Evolutionary conservation across 23 tunicate genomes (phyloP), one percentile per base, ranked within the genome.

Genomic region (Ciona savignyi): DNA sequence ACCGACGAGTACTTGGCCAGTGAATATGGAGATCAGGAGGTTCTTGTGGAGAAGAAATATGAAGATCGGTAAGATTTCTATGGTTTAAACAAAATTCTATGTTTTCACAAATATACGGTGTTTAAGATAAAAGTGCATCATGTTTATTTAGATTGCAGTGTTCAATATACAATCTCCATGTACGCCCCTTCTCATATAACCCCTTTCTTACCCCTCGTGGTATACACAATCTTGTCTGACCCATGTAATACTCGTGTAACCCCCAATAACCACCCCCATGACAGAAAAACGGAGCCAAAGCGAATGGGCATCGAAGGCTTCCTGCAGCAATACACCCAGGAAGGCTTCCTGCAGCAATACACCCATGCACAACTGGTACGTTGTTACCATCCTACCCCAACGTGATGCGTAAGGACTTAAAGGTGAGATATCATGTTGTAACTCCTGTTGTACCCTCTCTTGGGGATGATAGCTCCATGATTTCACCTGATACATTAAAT

Each of bases 351-450:
- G 1, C 29, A 74, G 0, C 62, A 81, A 11, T 90, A 90, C 68
- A 51, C 79, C 3, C 21, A 70, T 3, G 70, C 77, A 80, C 1
- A 85, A 84, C 75, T 91, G 97, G 97, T 91, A 91, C 60, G 90
- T 91, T 33, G 97, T 91, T 19, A 68, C 97, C 27, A 62, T 91
- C 27, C 74, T 91, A 1, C 97, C 97, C 97, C 29, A 73, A 91
- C 65, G 80, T 68, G 0, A 91, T 91, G 97, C 71, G 79, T 51
- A 66, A 80, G 56, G 97, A 91, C 60, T 42, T 91, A 31, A 67
- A 60, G 80, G 97, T 91, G 70, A 31, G 79, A 24, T 4, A 34
- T 4, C 29, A 29, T 9, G 4, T 30, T 51, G 4, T 30, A 1
- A 4, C 26, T 0, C 60, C 24, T 63, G 6, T 63, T 4, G 6